Evolutionary conservation across 2,888 invertebrate genomes (phyloP).

Genomic region (Epistrophella euchroma): DNA sequence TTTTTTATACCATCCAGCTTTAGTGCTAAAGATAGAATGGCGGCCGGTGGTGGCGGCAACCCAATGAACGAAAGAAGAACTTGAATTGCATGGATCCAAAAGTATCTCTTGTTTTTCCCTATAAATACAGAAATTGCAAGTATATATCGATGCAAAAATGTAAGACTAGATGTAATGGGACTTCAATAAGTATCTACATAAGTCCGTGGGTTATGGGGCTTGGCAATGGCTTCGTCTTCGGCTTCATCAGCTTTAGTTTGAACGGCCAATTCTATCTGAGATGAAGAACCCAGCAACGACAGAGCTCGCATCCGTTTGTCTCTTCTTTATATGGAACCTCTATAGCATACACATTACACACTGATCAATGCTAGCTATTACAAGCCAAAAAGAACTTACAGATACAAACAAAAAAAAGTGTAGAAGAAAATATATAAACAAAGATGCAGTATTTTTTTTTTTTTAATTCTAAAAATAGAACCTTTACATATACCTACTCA

Average conservation of each 20-base stretch:
- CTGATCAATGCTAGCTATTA: constrained; percentile 27
- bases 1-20: background rate
- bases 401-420: constrained; percentile 9
- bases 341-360: background rate
- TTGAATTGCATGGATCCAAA: constrained; percentile 35
- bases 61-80: constrained; percentile 19
- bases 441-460: constrained; percentile 37
- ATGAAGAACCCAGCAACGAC: constrained; percentile 35
- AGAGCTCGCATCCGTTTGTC: constrained; percentile 11
- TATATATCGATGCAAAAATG: constrained; percentile 1
- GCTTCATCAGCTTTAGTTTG: background rate
- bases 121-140: background rate
- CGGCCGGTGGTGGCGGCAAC: no score
- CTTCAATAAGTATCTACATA: constrained; percentile 54
- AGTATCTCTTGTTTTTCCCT: background rate
- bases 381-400: constrained; percentile 21
- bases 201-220: constrained; percentile 65
- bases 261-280: constrained; percentile 36
- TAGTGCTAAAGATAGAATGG: constrained; percentile 13
- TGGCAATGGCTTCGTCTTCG: constrained; percentile 27
- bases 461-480: constrained; percentile 64
- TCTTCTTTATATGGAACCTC: constrained; percentile 1
- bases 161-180: background rate
- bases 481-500: constrained; percentile 48
- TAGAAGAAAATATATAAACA: constrained; percentile 9